Base-by-base conservation (phyloP, 2,113 vertebrate genomes). In the Daphoenositta chrysoptera region DNA sequence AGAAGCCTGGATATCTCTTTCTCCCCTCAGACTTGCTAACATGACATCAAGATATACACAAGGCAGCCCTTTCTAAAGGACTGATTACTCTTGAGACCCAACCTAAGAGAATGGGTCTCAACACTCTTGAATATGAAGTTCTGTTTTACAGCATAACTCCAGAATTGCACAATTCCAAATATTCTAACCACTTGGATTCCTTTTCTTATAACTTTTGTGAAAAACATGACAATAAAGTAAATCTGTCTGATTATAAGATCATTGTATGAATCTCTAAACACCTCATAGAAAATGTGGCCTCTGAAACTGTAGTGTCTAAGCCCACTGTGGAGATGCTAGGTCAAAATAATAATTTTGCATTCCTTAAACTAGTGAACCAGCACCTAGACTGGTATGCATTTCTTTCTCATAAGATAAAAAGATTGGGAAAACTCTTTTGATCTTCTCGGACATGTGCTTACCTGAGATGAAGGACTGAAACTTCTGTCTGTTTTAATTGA, bases 401-500 rank as follows among this genome's bases (percentile, higher is more conserved):
- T 91, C 63, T 83, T 65, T 42, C 28, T 51, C 6, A 20, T 28
- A 63, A 91, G 9, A 45, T 47, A 66, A 85, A 66, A 83, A 70
- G 50, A 33, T 39, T 26, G 44, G 47, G 30, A 61, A 83, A 37
- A 3, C 12, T 73, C 19, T 86, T 72, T 72, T 70, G 40, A 54
- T 70, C 6, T 45, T 56, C 35, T 5, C 63, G 30, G 16, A 20
- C 21, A 44, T 88, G 86, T 97, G 92, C 94, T 83, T 97, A 99
- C 99, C 97, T 98, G 98, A 96, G 98, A 97, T 95, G 98, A 98
- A 91, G 98, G 98, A 95, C 98, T 98, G 96, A 99, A 98, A 92
- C 97, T 98, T 94, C 98, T 97, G 73, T 98, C 98, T 39, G 98
- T 98, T 96, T 98, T 98, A 96, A 98, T 97, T 63, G 98, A 97